Evolutionary conservation across 2,797 vertebrate species (phyloP).

Genomic region (Tamandua tetradactyla): DNA sequence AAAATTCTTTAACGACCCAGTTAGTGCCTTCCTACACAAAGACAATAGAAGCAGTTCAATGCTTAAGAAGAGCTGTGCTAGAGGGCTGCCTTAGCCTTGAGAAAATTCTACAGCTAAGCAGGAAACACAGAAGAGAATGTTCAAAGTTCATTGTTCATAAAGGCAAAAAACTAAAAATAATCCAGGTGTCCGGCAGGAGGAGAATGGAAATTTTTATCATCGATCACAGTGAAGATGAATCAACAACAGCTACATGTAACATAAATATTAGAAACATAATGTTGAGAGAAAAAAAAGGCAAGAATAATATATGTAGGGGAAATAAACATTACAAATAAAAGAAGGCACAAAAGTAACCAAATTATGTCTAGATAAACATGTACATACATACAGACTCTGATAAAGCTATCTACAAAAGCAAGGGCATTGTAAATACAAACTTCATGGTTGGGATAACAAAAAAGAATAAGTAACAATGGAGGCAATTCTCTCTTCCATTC

Average conservation of each 20-base stretch:
- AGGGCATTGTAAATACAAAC: not conserved
- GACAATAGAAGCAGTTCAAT: not conserved
- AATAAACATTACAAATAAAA: not conserved
- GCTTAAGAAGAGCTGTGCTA: not conserved
- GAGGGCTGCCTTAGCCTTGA: not conserved
- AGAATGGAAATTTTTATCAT: not conserved
- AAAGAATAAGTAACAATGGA: not conserved
- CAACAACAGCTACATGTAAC: not conserved
- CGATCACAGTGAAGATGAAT: not conserved
- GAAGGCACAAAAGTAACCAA: not conserved
- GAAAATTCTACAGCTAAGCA: not conserved
- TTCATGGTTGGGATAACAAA: accelerated
- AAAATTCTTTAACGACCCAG: not conserved
- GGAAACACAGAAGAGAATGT: not conserved
- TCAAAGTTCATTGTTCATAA: not conserved
- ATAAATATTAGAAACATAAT: not conserved
- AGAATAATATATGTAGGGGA: not conserved
- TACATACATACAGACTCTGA: not conserved
- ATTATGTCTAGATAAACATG: not conserved
- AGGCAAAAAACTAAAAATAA: not conserved
- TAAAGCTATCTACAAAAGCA: not conserved
- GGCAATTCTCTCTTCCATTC: accelerated
- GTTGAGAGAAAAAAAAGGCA: not conserved
- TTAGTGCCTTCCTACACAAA: not conserved
- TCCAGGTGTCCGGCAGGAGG: not conserved